These are phyloP conservation scores for Thymelicus acteon DNA, from an alignment of 2,888 invertebrate genomes.

Conservation along the genomic window DNA sequence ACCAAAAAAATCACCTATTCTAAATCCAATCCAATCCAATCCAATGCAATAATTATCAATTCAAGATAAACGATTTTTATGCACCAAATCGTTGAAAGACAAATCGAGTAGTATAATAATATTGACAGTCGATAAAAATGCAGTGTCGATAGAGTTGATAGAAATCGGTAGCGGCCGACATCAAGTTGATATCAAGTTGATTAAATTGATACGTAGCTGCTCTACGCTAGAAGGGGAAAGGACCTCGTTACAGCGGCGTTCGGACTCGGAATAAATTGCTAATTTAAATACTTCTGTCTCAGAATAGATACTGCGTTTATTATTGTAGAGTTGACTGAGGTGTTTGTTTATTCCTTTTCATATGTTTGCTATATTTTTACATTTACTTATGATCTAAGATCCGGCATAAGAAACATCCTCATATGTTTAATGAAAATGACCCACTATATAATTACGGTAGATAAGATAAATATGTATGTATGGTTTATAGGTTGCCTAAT, in stretches of 20 bases:
- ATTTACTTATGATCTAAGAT: too few species aligned
- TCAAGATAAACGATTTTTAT: too few species aligned
- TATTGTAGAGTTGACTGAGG: not conserved
- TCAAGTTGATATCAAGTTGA: conserved; percentile 15
- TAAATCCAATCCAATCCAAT: too few species aligned
- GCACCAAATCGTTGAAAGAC: too few species aligned
- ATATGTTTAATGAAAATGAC: too few species aligned
- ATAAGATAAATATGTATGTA: too few species aligned
- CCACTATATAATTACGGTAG: too few species aligned
- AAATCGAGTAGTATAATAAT: conserved; percentile 10
- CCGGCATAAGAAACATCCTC: too few species aligned
- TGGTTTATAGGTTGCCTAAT: too few species aligned
- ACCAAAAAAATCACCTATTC: too few species aligned
- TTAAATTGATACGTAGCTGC: conserved; percentile 12
- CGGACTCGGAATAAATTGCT: conserved; percentile 15
- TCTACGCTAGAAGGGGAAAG: conserved; percentile 13
- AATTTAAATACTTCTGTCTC: conserved; percentile 9
- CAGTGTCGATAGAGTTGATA: not conserved
- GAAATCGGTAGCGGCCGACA: conserved; percentile 12
- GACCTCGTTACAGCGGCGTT: conserved; percentile 10
- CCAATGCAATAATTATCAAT: too few species aligned
- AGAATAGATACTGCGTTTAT: not conserved
- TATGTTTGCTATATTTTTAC: too few species aligned
- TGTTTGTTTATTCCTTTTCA: not conserved
- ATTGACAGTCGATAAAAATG: conserved; percentile 19